Evolutionary conservation across 1,140 invertebrate species (phyloP).

Genomic region (Drosophila santomea): DNA sequence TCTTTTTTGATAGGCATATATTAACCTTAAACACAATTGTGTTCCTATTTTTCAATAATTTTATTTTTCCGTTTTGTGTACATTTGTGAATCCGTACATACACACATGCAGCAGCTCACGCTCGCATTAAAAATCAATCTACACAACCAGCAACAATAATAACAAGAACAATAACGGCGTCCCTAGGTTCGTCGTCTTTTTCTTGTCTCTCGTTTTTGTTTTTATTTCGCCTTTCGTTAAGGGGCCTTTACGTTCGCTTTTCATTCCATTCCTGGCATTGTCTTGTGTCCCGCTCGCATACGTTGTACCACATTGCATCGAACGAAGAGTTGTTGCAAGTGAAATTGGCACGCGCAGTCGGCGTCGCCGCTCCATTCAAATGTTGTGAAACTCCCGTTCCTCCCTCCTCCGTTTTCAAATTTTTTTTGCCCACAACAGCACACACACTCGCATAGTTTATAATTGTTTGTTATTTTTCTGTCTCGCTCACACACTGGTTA

Average conservation of each 20-base stretch:
- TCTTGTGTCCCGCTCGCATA: slow-evolving; percentile 8
- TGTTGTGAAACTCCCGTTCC: slow-evolving; percentile 74
- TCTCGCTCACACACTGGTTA: slow-evolving; percentile 79
- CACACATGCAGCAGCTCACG: slow-evolving; percentile 9
- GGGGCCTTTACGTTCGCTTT: slow-evolving; percentile 52
- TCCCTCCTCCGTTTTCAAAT: background rate
- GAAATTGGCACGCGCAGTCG: slow-evolving; percentile 72
- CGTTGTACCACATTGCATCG: slow-evolving; percentile 55
- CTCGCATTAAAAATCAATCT: slow-evolving; percentile 51
- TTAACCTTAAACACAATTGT: no score
- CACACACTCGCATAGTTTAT: slow-evolving; percentile 60
- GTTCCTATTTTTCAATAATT: no score
- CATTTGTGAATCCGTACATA: slow-evolving; percentile 3
- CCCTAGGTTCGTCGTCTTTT: slow-evolving; percentile 49
- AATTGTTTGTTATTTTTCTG: slow-evolving; percentile 83
- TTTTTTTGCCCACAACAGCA: slow-evolving; percentile 12
- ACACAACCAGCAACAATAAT: slow-evolving; percentile 32
- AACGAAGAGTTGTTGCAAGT: slow-evolving; percentile 65
- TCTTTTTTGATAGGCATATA: no score
- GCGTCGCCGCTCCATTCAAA: slow-evolving; percentile 28
- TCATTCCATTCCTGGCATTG: slow-evolving; percentile 5
- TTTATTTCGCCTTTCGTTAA: slow-evolving; percentile 79
- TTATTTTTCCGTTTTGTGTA: no score
- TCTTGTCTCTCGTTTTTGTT: slow-evolving; percentile 75
- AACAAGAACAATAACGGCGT: slow-evolving; percentile 15